Evolutionary conservation across 2,797 vertebrate species (phyloP).

Genomic region (Zenarchopterus dispar): DNA sequence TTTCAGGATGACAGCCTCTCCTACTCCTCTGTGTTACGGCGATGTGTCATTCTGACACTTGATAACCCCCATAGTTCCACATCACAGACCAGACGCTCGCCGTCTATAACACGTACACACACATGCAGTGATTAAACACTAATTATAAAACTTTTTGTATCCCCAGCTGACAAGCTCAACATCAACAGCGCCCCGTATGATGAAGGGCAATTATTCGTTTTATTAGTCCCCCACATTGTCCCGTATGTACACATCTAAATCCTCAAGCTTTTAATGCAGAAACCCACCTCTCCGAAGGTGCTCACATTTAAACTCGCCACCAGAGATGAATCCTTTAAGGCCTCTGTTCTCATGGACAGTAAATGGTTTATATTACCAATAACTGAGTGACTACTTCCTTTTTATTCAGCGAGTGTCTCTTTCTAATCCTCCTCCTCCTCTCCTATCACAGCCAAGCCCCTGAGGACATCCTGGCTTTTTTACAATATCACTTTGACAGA

Average conservation of each 20-base stretch:
- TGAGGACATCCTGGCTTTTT: conserved; percentile 24
- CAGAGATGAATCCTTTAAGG: conserved; percentile 40
- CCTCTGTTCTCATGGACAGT: conserved; percentile 25
- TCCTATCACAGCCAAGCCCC: conserved; percentile 37
- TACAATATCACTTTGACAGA: conserved; percentile 16
- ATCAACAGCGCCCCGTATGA: conserved; percentile 34
- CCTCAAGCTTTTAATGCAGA: conserved; percentile 32
- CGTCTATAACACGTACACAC: conserved; percentile 18
- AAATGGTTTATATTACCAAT: conserved; percentile 63
- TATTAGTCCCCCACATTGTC: conserved; percentile 41
- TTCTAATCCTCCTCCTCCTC: conserved; percentile 42
- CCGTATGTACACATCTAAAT: background rate
- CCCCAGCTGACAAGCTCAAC: conserved; percentile 25
- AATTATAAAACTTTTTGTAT: conserved; percentile 47
- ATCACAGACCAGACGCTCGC: conserved; percentile 53
- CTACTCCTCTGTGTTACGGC: conserved; percentile 59
- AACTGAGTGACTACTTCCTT: conserved; percentile 58
- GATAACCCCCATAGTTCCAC: conserved; percentile 72
- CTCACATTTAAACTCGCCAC: conserved; percentile 7
- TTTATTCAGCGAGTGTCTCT: conserved; percentile 53
- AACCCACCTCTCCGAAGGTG: background rate
- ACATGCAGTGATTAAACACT: conserved; percentile 26
- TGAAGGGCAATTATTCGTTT: conserved; percentile 56
- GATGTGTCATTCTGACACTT: conserved; percentile 78
- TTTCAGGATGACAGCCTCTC: conserved; percentile 73